Evolutionary conservation across 1,140 invertebrate species (phyloP).

Genomic region (Platyscapa corneri): DNA sequence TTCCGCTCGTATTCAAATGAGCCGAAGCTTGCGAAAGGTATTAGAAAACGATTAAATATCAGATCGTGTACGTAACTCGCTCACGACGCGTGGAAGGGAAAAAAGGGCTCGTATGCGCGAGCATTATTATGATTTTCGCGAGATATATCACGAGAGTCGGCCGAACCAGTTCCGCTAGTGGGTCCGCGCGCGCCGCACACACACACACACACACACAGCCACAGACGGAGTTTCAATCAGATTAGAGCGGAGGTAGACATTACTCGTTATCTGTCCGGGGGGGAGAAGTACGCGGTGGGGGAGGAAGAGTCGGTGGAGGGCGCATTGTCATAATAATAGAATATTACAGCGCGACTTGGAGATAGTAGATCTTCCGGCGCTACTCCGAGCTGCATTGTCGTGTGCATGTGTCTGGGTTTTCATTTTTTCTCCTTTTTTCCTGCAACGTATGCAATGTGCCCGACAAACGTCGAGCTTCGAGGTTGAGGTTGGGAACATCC

Average conservation of each 20-base stretch:
- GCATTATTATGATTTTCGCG: conserved; percentile 35
- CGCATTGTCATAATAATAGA: conserved; percentile 43
- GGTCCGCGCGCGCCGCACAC: neutral
- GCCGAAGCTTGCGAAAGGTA: conserved; percentile 39
- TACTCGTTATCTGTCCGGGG: conserved; percentile 44
- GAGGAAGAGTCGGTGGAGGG: neutral
- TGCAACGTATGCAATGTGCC: neutral
- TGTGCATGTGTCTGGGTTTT: too few relatives aligned
- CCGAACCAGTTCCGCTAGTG: neutral
- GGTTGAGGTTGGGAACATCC: neutral
- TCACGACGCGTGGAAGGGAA: neutral
- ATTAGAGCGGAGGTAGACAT: conserved; percentile 40
- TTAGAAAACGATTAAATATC: conserved; percentile 48
- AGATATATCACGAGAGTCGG: conserved; percentile 21
- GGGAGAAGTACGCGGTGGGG: neutral
- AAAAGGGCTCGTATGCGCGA: neutral
- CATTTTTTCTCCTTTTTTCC: neutral
- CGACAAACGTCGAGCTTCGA: neutral
- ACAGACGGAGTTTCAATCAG: conserved; percentile 35
- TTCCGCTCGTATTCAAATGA: conserved; percentile 40
- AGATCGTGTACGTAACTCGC: conserved; percentile 17
- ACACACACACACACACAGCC: too few relatives aligned
- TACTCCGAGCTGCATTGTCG: neutral
- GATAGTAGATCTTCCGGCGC: conserved; percentile 36
- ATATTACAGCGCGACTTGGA: conserved; percentile 38